These are phyloP conservation scores for Thripadectes ignobilis DNA, from an alignment of 2,797 vertebrate species.

Conservation along the genomic window DNA sequence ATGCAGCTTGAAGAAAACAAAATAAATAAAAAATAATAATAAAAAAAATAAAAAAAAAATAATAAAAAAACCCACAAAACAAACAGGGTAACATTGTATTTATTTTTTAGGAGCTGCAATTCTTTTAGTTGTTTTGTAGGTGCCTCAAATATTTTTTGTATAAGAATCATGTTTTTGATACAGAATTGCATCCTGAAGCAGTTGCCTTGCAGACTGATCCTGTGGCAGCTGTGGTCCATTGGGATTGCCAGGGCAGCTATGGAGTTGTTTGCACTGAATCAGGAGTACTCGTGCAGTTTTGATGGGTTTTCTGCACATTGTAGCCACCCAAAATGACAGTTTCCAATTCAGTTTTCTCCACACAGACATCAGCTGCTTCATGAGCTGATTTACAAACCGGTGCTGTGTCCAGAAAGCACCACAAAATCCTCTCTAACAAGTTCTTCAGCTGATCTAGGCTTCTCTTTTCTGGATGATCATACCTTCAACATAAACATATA, in stretches of 20 bases:
- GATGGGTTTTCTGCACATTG: not conserved
- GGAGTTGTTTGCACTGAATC: not conserved
- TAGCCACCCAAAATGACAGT: not conserved
- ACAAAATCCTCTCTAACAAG: not conserved
- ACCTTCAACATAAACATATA: not conserved
- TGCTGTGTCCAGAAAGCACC: not conserved
- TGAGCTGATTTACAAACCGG: not conserved
- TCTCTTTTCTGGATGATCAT: not conserved
- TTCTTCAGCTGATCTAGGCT: not conserved
- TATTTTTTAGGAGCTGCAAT: not conserved
- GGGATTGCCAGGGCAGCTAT: not conserved
- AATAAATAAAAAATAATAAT: not conserved
- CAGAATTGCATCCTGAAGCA: not conserved
- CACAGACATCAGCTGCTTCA: not conserved
- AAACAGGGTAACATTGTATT: not conserved
- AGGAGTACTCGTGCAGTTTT: not conserved
- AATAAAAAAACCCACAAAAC: not conserved
- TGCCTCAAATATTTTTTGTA: not conserved
- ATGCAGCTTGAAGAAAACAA: not conserved
- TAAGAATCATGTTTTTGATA: not conserved
- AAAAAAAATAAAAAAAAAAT: no score
- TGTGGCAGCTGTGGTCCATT: not conserved
- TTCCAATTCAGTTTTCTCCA: not conserved
- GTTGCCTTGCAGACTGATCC: not conserved
- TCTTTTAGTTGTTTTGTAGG: not conserved